Percentiles rank a stretch among this genome's conserved stretches.
Evolutionary conservation across 2,888 invertebrate genomes (phyloP).

Genomic region (Trachelus troglodyta): DNA sequence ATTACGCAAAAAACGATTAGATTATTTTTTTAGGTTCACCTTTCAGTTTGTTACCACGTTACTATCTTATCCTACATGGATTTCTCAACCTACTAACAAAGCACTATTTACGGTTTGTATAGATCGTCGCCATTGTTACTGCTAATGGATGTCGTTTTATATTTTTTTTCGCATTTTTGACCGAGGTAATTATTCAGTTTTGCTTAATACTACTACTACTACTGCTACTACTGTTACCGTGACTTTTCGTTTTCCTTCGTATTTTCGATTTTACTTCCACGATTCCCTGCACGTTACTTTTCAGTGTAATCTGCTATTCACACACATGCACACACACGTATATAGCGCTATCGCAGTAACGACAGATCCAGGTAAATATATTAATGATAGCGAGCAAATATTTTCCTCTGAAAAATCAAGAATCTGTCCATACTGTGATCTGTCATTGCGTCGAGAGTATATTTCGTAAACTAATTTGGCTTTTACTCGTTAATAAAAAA

Average conservation of each 20-base stretch:
- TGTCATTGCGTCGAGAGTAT: not conserved
- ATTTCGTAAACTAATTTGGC: not conserved
- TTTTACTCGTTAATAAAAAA: not conserved
- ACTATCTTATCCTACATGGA: slow-evolving; percentile 4
- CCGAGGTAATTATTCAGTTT: slow-evolving; percentile 6
- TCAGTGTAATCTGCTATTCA: not conserved
- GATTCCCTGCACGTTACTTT: not conserved
- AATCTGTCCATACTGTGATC: not conserved
- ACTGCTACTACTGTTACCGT: not conserved
- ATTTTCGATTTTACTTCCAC: not conserved
- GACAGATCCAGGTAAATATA: not conserved
- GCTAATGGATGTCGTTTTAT: slow-evolving; percentile 4
- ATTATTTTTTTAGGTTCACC: not conserved
- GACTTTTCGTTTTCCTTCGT: not conserved
- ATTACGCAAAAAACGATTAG: not conserved
- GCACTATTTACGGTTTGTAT: slow-evolving; percentile 16
- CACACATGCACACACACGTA: not conserved
- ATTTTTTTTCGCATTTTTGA: not conserved
- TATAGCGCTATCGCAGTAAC: not conserved
- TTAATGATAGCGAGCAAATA: not conserved
- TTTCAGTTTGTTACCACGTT: not conserved
- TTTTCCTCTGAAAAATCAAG: not conserved
- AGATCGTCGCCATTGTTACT: not conserved
- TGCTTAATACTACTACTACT: not conserved
- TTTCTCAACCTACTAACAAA: slow-evolving; percentile 14